phyloP scores from a whole-genome alignment of 1,140 invertebrate genomes.

The Bilobella aurantiaca region DNA sequence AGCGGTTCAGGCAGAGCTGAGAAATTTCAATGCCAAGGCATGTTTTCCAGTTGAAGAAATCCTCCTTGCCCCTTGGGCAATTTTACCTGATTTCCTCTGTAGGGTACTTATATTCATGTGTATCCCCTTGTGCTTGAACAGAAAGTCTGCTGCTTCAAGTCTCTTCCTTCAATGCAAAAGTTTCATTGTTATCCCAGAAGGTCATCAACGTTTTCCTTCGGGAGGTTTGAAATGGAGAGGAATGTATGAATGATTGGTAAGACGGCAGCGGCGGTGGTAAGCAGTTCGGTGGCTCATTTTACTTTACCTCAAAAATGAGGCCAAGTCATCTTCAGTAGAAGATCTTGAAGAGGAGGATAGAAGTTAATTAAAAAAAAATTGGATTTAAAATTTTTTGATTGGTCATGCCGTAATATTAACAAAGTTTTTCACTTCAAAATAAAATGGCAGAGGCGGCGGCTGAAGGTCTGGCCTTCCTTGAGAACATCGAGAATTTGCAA shows the following conservation, averaged over 20 bases:
- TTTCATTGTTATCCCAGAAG: background rate
- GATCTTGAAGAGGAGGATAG: too few relatives aligned
- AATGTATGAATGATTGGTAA: background rate
- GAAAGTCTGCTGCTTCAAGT: background rate
- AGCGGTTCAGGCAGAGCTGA: background rate
- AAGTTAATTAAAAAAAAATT: too few relatives aligned
- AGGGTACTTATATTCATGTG: background rate
- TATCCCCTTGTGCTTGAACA: too few relatives aligned
- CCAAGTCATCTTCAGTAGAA: too few relatives aligned
- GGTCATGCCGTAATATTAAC: too few relatives aligned
- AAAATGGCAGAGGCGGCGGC: too few relatives aligned
- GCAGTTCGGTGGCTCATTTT: background rate
- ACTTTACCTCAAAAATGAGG: background rate
- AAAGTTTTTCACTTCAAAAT: too few relatives aligned
- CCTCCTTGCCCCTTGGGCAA: background rate
- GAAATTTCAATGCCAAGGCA: background rate
- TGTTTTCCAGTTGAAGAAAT: constrained; percentile 8
- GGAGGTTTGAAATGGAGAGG: background rate
- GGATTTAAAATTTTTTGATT: too few relatives aligned
- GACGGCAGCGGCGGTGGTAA: background rate
- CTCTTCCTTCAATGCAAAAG: background rate
- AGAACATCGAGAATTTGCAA: too few relatives aligned
- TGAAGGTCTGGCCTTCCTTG: too few relatives aligned
- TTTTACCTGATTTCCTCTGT: background rate
- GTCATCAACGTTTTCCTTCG: background rate